phyloP scores from a whole-genome alignment of 1,140 invertebrate genomes.

The Drosophila orena region DNA sequence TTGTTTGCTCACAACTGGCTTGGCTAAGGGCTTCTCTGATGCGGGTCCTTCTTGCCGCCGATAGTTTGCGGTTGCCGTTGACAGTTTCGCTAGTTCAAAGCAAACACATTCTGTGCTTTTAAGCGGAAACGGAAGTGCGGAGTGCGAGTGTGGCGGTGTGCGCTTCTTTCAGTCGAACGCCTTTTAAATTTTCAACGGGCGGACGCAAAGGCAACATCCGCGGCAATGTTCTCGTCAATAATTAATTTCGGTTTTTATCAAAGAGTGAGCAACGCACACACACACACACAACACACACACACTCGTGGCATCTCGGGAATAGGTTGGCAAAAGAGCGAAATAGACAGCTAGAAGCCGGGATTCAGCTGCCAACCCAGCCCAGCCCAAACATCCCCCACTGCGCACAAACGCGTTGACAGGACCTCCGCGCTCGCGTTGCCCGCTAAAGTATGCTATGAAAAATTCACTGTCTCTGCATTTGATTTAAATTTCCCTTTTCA shows the following conservation, averaged over 20 bases:
- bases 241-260: conserved; percentile 83
- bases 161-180: conserved; percentile 75
- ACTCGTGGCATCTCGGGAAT: conserved; percentile 51
- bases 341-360: conserved; percentile 54
- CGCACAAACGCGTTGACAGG: conserved; percentile 46
- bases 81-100: conserved; percentile 75
- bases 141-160: conserved; percentile 7
- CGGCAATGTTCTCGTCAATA: conserved; percentile 66
- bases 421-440: conserved; percentile 22
- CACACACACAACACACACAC: conserved; percentile 29
- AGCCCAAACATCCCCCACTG: not conserved
- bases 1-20: conserved; percentile 66
- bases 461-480: conserved; percentile 74
- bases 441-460: conserved; percentile 75
- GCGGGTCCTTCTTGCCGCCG: conserved; percentile 44
- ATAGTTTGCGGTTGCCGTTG: conserved; percentile 69
- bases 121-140: conserved; percentile 69
- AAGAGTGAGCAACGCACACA: conserved; percentile 46
- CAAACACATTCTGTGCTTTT: conserved; percentile 69
- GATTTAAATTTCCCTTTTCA: conserved; percentile 75
- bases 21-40: conserved; percentile 40
- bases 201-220: conserved; percentile 43
- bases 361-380: too few species aligned
- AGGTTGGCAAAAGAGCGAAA: conserved; percentile 54
- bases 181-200: conserved; percentile 76